A percentile compares a stretch with the other conserved stretches of the same genome.
Evolutionary conservation across 2,888 invertebrate genomes (phyloP).

Genomic region (Sphaerophoria taeniata): DNA sequence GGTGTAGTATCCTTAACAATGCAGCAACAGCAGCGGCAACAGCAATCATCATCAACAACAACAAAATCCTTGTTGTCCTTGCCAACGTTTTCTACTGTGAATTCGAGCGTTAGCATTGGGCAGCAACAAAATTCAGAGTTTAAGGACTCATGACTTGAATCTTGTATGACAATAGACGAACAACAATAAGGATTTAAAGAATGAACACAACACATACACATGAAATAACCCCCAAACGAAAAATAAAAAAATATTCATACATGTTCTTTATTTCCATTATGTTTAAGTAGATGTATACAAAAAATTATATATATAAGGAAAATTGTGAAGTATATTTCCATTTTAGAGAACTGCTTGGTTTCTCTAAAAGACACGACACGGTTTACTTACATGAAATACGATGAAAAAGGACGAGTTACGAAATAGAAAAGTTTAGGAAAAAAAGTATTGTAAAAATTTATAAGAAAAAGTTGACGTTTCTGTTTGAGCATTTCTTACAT

Average conservation of each 20-base stretch:
- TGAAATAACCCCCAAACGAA: too few species aligned
- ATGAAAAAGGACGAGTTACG: not conserved
- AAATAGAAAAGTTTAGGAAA: slow-evolving; percentile 29
- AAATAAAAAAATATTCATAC: slow-evolving; percentile 30
- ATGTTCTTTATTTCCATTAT: slow-evolving; percentile 28
- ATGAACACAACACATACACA: too few species aligned
- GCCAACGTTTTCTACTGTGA: slow-evolving; percentile 29
- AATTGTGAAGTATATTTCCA: slow-evolving; percentile 21
- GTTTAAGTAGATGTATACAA: slow-evolving; percentile 55
- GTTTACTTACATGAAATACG: too few species aligned
- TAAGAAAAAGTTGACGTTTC: slow-evolving; percentile 29
- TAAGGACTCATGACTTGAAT: slow-evolving; percentile 66
- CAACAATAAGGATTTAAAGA: slow-evolving; percentile 48
- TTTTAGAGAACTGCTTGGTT: slow-evolving; percentile 54
- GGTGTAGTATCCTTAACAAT: slow-evolving; percentile 45
- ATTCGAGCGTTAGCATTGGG: slow-evolving; percentile 44
- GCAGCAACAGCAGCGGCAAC: slow-evolving; percentile 15
- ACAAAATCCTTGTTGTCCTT: slow-evolving; percentile 36
- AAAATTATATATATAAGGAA: slow-evolving; percentile 6
- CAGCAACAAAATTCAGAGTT: slow-evolving; percentile 44
- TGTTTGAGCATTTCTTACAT: slow-evolving; percentile 45
- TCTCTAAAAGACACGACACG: slow-evolving; percentile 48
- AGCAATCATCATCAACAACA: slow-evolving; percentile 33
- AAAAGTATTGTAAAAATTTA: slow-evolving; percentile 6
- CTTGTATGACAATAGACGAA: slow-evolving; percentile 32